Conservation (phyloP, 2,797 vertebrate genomes). For the Rhincodon typus region DNA sequence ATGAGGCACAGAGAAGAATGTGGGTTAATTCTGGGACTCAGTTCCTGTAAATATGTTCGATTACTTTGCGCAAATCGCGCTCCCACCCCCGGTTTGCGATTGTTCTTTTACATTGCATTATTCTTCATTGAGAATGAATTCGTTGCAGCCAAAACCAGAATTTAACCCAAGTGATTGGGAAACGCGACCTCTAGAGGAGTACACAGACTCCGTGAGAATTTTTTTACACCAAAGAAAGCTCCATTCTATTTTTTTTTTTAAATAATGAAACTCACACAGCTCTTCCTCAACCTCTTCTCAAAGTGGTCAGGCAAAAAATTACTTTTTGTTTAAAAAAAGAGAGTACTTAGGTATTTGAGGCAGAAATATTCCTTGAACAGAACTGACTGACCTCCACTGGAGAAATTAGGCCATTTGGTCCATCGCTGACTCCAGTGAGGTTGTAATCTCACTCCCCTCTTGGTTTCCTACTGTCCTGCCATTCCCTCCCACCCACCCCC, state of each 20-base stretch:
- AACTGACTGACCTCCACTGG: background rate
- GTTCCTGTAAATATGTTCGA: background rate
- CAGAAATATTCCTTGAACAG: background rate
- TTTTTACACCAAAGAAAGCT: background rate
- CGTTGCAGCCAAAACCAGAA: background rate
- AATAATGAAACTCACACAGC: too few species aligned
- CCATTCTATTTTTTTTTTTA: background rate
- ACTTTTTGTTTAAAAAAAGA: background rate
- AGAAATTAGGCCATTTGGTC: background rate
- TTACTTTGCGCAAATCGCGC: background rate
- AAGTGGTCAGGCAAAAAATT: background rate
- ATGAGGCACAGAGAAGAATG: too few species aligned
- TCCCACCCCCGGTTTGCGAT: background rate
- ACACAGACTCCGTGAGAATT: too few species aligned
- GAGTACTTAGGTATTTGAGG: background rate
- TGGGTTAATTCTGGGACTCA: too few species aligned
- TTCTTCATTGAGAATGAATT: background rate
- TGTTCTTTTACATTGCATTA: background rate
- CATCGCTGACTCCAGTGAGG: too few species aligned
- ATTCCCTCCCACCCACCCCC: background rate
- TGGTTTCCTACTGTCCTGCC: background rate
- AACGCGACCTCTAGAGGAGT: conserved; percentile 12
- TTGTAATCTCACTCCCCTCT: background rate
- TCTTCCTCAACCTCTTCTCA: background rate
- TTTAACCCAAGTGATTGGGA: background rate